phyloP scores from a whole-genome alignment of 2,113 vertebrate species.

The Chauna torquata region DNA sequence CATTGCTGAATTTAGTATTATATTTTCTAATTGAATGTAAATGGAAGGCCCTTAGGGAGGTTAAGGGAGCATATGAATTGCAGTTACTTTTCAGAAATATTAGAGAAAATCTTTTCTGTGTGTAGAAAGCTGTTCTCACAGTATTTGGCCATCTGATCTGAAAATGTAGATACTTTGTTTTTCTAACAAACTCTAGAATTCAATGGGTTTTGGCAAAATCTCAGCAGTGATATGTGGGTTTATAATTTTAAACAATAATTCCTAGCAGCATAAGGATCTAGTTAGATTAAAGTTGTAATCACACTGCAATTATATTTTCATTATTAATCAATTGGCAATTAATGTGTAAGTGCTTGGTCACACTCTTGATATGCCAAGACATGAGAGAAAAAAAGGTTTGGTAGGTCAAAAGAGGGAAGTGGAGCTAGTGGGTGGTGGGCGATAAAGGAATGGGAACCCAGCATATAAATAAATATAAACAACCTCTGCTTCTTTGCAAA shows the following conservation, averaged over 20 bases:
- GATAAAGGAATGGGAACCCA: background rate
- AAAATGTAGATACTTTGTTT: background rate
- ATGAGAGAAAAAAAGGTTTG: background rate
- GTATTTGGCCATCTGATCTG: background rate
- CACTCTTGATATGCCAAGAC: background rate
- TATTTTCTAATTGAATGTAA: background rate
- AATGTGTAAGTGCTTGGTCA: background rate
- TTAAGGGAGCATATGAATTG: background rate
- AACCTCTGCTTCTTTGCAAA: background rate
- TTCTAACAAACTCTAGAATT: background rate
- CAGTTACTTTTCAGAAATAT: background rate
- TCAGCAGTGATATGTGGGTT: background rate
- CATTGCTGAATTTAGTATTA: background rate
- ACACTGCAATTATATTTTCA: background rate
- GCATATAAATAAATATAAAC: background rate
- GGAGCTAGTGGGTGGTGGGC: background rate
- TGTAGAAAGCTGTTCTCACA: background rate
- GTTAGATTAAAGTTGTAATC: background rate
- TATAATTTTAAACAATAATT: background rate
- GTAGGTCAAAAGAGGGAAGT: background rate
- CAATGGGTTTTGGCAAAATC: background rate
- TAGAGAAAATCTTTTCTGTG: background rate
- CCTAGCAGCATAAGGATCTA: background rate
- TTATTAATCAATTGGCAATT: background rate
- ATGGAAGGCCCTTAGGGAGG: background rate